Evolutionary conservation across 2,797 vertebrate genomes (phyloP).

Genomic region (Lepidocolaptes lacrymiger): DNA sequence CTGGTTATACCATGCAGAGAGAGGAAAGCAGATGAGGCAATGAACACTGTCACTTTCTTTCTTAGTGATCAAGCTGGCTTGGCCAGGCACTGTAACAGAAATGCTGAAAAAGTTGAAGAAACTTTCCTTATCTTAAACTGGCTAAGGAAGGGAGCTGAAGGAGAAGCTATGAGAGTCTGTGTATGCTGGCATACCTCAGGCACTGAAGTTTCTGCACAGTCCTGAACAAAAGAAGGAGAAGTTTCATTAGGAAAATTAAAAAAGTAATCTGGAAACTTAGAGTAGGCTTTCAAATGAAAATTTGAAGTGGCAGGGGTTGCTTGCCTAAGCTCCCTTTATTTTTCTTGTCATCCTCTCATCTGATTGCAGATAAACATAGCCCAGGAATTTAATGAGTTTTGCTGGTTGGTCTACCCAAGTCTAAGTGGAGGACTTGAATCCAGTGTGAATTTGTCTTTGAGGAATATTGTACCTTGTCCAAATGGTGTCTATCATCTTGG

Average conservation of each 20-base stretch:
- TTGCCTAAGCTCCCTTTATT: background rate
- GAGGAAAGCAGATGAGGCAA: slow-evolving; percentile 30
- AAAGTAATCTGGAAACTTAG: background rate
- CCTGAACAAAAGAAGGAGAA: background rate
- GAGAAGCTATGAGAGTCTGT: background rate
- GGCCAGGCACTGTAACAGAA: slow-evolving; percentile 13
- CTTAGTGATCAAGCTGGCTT: background rate
- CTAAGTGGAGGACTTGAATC: background rate
- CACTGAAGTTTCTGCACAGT: background rate
- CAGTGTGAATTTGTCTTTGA: background rate
- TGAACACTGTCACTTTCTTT: slow-evolving; percentile 11
- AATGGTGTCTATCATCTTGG: background rate
- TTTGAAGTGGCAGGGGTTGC: background rate
- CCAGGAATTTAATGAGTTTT: background rate
- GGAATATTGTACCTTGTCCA: background rate
- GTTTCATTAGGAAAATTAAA: background rate
- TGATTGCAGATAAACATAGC: background rate
- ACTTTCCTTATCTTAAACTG: slow-evolving; percentile 15
- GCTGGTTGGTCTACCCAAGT: background rate
- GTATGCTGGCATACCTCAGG: background rate
- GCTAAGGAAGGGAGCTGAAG: background rate
- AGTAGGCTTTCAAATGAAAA: background rate
- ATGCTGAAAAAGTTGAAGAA: slow-evolving; percentile 23
- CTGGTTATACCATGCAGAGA: slow-evolving; percentile 40
- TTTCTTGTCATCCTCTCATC: background rate